Base-by-base conservation (phyloP, 2,888 invertebrate genomes). In the Ophioninae sp. region DNA sequence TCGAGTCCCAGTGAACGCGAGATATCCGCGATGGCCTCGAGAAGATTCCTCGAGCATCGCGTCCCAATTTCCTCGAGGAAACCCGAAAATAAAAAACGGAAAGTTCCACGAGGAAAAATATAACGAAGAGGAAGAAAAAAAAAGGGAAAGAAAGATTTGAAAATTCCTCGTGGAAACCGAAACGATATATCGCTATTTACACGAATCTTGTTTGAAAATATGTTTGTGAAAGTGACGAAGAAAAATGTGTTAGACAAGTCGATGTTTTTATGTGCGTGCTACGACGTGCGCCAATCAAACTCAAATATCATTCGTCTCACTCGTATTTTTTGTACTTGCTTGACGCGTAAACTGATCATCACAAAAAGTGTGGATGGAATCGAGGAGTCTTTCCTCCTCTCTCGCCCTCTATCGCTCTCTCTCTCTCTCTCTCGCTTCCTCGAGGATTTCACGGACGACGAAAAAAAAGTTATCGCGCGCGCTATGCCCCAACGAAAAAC, bases 321-420 rank as follows among this genome's bases (percentile, higher is more conserved):
- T 79, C 85, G 85, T 82, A 71, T 77, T 84, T 87, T 86, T 85
- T 84, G 76, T 73, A 81, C 83, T 82, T 84, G 67, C 67, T 79
- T 84, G 80, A 83, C 81, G 72, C 68, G 81, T 82, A 82, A 83
- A 81, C 78, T 83, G 79, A 83, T 82, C 85, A 87, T 85, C 85
- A 87, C 85, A 85, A 83, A 85, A 73, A 73, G 78, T 79, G 41
- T 78, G 61, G 58, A 78, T 78, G 56, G 73, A 73, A 78, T 72
- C 83, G 80, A 82, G 81, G 74, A 83, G 81, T 83, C 74, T 69
- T 0, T 69, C 30, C 56, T 30, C 17, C 44, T 51, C 17, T 67
- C 37, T 41, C 39, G n/a, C n/a, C n/a, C n/a, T n/a, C n/a, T n/a
- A n/a, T n/a, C n/a, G n/a, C n/a, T n/a, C n/a, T n/a, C n/a, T n/a